Percentiles rank a stretch among this genome's conserved stretches.
These are phyloP conservation scores for Leptopilina myrica DNA, from an alignment of 2,888 invertebrate species.

Conservation along the genomic window DNA sequence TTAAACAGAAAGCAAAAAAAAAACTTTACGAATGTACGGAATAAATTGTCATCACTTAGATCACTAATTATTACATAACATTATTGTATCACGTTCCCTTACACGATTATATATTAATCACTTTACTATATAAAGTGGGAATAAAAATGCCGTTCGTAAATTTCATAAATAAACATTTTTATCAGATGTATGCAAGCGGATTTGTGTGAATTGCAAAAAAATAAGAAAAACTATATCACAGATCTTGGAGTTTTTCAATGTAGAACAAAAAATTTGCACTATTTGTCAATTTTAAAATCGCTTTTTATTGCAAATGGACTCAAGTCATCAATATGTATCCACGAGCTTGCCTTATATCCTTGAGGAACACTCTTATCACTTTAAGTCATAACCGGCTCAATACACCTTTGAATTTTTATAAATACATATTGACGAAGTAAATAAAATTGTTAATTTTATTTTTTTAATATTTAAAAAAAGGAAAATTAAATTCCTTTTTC, in stretches of 20 bases:
- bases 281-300: neutral
- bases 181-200: neutral
- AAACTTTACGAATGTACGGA: neutral
- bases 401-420: neutral
- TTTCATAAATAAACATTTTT: conserved; percentile 13
- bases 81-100: conserved; percentile 5
- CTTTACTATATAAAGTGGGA: neutral
- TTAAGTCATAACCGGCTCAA: neutral
- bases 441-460: neutral
- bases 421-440: neutral
- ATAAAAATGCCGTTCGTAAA: neutral
- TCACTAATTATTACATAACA: neutral
- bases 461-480: neutral
- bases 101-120: neutral
- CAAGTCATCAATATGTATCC: conserved; percentile 12
- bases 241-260: neutral
- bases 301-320: neutral
- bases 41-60: conserved; percentile 1
- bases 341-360: conserved; percentile 13
- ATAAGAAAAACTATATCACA: neutral
- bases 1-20: neutral
- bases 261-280: neutral
- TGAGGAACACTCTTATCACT: conserved; percentile 12
- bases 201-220: neutral
- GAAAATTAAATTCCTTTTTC: too few species aligned